phyloP scores from a whole-genome alignment of 2,797 vertebrate species.

The Thunnus albacares region DNA sequence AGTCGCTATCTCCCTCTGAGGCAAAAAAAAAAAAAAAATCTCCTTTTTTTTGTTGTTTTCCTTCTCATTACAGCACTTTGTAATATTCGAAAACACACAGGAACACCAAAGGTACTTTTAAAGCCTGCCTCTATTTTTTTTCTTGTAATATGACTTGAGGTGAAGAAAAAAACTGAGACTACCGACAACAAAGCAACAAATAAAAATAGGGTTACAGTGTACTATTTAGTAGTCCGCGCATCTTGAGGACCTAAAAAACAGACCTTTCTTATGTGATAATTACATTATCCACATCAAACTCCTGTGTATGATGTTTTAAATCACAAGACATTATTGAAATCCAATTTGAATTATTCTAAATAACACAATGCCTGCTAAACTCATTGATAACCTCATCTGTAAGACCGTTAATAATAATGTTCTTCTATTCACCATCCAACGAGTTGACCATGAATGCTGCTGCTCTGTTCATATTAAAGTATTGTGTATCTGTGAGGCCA shows the following conservation, averaged over 20 bases:
- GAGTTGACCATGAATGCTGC: constrained; percentile 38
- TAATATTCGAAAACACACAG: constrained; percentile 89
- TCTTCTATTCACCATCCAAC: constrained; percentile 14
- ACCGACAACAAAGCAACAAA: constrained; percentile 86
- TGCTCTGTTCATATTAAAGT: constrained; percentile 50
- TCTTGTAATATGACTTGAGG: constrained; percentile 83
- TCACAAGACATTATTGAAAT: constrained; percentile 28
- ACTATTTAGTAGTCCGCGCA: constrained; percentile 68
- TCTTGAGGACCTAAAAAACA: constrained; percentile 73
- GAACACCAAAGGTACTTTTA: constrained; percentile 88
- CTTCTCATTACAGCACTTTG: constrained; percentile 89
- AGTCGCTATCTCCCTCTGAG: constrained; percentile 84
- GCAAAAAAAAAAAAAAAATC: constrained; percentile 72
- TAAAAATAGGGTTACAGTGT: constrained; percentile 77
- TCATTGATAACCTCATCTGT: constrained; percentile 11
- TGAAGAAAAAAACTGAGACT: constrained; percentile 77
- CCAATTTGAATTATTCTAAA: constrained; percentile 20
- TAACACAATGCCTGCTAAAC: constrained; percentile 32
- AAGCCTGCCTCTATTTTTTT: constrained; percentile 74
- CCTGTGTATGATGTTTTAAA: constrained; percentile 35
- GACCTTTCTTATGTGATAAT: constrained; percentile 66
- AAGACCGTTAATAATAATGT: not conserved
- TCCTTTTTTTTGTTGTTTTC: constrained; percentile 87
- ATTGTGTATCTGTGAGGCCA: constrained; percentile 66
- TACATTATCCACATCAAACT: constrained; percentile 52